Conservation (phyloP, 2,113 vertebrate genomes). For the Sinocyclocheilus anophthalmus region DNA sequence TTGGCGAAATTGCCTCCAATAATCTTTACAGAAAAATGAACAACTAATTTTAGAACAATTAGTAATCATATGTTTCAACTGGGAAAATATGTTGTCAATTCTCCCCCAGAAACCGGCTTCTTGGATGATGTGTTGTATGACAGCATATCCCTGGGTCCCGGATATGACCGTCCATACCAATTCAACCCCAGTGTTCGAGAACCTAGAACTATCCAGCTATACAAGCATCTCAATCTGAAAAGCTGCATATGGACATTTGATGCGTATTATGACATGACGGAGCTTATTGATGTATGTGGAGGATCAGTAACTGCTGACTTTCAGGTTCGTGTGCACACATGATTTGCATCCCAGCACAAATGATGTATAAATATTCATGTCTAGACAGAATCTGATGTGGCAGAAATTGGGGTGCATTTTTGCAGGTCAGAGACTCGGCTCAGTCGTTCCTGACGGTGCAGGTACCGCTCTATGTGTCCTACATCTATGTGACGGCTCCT, state of each 20-base stretch:
- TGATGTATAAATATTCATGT: neutral
- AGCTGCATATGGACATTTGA: constrained; percentile 99
- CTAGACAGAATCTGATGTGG: constrained; percentile 10
- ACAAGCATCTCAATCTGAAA: constrained; percentile 96
- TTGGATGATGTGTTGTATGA: constrained; percentile 84
- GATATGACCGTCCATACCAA: constrained; percentile 93
- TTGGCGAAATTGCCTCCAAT: neutral
- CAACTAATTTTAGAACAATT: no score
- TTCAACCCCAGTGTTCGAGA: constrained; percentile 87
- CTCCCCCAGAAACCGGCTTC: constrained; percentile 86
- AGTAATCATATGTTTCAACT: neutral
- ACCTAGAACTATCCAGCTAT: constrained; percentile 88
- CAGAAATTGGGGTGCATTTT: neutral
- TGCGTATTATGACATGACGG: constrained; percentile 96
- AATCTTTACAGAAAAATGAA: neutral
- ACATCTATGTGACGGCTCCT: constrained; percentile 94
- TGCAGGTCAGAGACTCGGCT: constrained; percentile 93
- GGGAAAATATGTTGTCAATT: neutral
- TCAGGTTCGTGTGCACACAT: constrained; percentile 77
- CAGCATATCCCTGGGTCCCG: constrained; percentile 84
- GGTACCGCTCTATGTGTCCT: constrained; percentile 94
- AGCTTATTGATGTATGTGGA: constrained; percentile 92
- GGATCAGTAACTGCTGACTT: constrained; percentile 96
- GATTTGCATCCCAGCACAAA: constrained; percentile 40
- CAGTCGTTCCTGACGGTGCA: constrained; percentile 97